Conservation (phyloP, 2,797 vertebrate genomes). For the Phoebastria nigripes region DNA sequence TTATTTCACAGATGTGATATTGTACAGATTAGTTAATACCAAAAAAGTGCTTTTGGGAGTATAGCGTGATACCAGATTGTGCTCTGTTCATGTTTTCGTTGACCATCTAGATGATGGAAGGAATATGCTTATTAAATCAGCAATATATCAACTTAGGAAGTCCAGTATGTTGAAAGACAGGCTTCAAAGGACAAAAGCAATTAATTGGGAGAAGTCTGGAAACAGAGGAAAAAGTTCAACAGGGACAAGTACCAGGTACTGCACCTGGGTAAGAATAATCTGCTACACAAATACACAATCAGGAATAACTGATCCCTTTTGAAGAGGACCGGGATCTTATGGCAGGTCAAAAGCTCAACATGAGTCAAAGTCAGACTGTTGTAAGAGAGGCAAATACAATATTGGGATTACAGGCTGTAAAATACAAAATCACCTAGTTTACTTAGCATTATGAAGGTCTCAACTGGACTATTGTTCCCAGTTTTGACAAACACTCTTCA, state of each 20-base stretch:
- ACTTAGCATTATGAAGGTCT: background rate
- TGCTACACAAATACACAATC: background rate
- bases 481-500: background rate
- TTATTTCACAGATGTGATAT: background rate
- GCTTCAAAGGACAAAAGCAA: background rate
- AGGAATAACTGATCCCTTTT: background rate
- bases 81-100: background rate
- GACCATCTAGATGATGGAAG: background rate
- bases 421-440: background rate
- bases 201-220: background rate
- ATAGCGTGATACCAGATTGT: fast-evolving
- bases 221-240: background rate
- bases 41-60: background rate
- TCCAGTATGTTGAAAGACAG: background rate
- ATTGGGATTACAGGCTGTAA: background rate
- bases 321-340: background rate
- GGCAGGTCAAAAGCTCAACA: background rate
- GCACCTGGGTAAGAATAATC: background rate
- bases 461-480: background rate
- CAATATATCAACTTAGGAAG: background rate
- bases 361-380: background rate
- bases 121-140: background rate
- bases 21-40: background rate
- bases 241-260: background rate
- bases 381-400: background rate